Evolutionary conservation across 2,888 invertebrate genomes (phyloP).

Genomic region (Psococerastis gibbosa): DNA sequence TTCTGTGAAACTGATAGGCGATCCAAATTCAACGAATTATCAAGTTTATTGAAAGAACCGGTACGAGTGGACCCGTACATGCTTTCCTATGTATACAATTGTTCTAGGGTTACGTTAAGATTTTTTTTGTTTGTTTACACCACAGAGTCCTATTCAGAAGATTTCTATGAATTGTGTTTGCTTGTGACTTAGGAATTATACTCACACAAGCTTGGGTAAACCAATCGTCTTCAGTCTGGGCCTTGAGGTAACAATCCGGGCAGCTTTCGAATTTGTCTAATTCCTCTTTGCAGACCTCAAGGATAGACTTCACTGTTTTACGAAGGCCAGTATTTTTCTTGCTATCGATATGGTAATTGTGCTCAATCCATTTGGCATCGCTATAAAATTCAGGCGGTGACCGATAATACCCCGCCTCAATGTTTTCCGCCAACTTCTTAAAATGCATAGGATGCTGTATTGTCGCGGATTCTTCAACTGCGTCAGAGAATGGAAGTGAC

Average conservation of each 20-base stretch:
- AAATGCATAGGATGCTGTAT: slow-evolving; percentile 84
- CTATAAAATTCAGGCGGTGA: slow-evolving; percentile 77
- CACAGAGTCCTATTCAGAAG: too few relatives aligned
- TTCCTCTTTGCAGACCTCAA: slow-evolving; percentile 74
- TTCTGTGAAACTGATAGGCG: too few relatives aligned
- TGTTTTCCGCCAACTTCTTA: slow-evolving; percentile 51
- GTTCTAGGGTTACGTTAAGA: background rate
- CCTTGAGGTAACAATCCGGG: slow-evolving; percentile 76
- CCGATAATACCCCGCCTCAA: slow-evolving; percentile 54
- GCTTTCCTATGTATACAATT: too few relatives aligned
- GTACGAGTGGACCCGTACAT: background rate
- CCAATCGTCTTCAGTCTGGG: slow-evolving; percentile 67
- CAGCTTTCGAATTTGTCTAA: slow-evolving; percentile 86
- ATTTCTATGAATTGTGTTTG: too few relatives aligned
- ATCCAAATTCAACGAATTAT: too few relatives aligned
- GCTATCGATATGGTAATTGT: slow-evolving; percentile 82
- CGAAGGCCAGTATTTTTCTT: slow-evolving; percentile 50
- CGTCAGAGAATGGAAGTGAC: slow-evolving; percentile 60
- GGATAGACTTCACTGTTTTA: slow-evolving; percentile 50
- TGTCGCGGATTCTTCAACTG: slow-evolving; percentile 58
- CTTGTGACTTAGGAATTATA: too few relatives aligned
- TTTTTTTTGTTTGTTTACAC: too few relatives aligned
- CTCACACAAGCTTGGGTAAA: slow-evolving; percentile 75
- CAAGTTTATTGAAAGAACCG: too few relatives aligned
- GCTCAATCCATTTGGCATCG: slow-evolving; percentile 85